Evolutionary conservation across 2,888 invertebrate genomes (phyloP).

Genomic region (Tipula helvola): DNA sequence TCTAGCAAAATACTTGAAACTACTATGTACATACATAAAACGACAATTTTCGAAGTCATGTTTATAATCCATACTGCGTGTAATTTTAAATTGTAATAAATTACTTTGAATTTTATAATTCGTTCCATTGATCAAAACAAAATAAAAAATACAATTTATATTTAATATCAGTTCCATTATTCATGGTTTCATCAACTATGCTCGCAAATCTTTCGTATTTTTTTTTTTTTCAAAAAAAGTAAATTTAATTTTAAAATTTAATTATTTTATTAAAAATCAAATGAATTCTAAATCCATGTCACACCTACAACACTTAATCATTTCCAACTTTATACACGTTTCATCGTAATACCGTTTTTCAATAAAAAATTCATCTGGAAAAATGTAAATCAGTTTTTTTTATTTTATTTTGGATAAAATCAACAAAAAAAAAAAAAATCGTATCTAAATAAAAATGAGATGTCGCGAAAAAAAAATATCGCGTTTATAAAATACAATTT

Average conservation of each 20-base stretch:
- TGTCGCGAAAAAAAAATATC: not conserved
- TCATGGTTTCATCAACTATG: not conserved
- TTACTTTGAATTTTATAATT: too few relatives aligned
- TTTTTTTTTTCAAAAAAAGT: not conserved
- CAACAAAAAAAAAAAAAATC: not conserved
- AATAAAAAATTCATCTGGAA: not conserved
- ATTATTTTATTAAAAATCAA: not conserved
- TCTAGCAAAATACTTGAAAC: not conserved
- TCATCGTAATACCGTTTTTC: not conserved
- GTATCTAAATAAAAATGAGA: not conserved
- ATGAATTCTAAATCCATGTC: not conserved
- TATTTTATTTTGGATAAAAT: not conserved
- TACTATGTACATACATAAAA: not conserved
- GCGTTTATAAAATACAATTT: slow-evolving; percentile 4
- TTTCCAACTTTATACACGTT: not conserved
- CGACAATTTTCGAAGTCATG: too few relatives aligned
- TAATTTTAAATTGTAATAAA: too few relatives aligned
- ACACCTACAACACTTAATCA: not conserved
- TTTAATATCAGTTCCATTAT: not conserved
- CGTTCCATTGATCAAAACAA: too few relatives aligned
- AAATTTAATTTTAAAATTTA: not conserved
- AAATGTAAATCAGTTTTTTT: not conserved
- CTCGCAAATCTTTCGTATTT: not conserved
- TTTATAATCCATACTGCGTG: not conserved
- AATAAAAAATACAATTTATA: not conserved